These are phyloP conservation scores for Conistra vaccinii DNA, from an alignment of 2,888 invertebrate species.

Conservation along the genomic window DNA sequence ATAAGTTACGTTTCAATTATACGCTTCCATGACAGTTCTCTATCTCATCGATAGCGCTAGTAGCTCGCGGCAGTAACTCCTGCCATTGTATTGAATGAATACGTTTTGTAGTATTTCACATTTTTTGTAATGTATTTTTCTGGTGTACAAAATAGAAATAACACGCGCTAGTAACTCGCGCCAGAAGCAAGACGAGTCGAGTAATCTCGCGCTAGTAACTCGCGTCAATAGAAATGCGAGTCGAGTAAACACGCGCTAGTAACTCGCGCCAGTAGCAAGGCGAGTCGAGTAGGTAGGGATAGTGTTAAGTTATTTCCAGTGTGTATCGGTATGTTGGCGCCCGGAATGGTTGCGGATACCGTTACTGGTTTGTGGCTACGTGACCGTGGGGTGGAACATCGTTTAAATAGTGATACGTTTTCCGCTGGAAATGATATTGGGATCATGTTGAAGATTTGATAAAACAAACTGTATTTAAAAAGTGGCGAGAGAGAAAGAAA, in stretches of 20 bases:
- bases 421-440: constrained; percentile 2
- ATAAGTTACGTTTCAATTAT: constrained; percentile 29
- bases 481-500: too few species aligned
- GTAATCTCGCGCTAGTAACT: background rate
- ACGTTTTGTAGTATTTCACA: background rate
- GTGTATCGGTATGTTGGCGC: constrained; percentile 24
- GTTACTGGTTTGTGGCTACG: constrained; percentile 42
- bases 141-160: background rate
- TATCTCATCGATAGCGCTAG: background rate
- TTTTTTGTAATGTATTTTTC: background rate
- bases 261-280: background rate
- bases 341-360: constrained; percentile 30
- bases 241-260: background rate
- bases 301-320: constrained; percentile 26
- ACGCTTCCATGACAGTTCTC: background rate
- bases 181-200: constrained; percentile 22
- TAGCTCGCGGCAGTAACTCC: background rate
- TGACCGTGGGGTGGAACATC: constrained; percentile 20
- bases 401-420: constrained; percentile 23
- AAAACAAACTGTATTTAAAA: too few species aligned
- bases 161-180: background rate
- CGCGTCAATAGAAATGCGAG: too few species aligned
- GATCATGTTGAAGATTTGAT: background rate
- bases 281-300: constrained; percentile 27
- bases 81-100: background rate